Conservation (phyloP, 2,888 invertebrate species). For the Oxytorus armatus region DNA sequence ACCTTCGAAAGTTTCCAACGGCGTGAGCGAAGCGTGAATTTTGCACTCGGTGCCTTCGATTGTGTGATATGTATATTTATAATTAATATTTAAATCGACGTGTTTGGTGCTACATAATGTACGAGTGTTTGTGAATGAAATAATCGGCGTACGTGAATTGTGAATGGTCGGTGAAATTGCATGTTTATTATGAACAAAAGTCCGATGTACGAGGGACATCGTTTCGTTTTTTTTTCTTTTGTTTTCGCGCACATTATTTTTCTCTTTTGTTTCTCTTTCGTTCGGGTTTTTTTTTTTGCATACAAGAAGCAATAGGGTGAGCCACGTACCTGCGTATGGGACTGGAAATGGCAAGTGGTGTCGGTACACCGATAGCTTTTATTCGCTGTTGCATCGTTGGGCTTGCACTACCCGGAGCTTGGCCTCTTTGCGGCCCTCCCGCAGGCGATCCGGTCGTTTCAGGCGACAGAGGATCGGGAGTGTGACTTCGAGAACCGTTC, state of each 20-base stretch:
- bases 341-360: constrained; percentile 94
- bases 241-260: constrained; percentile 7
- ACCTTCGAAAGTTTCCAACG: constrained; percentile 29
- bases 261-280: neutral
- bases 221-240: constrained; percentile 18
- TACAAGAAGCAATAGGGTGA: constrained; percentile 29
- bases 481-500: constrained; percentile 88
- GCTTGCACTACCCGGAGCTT: constrained; percentile 87
- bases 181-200: constrained; percentile 52
- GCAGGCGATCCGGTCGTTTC: constrained; percentile 85
- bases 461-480: constrained; percentile 87
- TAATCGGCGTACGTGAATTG: constrained; percentile 63
- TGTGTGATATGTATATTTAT: neutral
- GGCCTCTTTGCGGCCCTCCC: constrained; percentile 75
- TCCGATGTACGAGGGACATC: constrained; percentile 52
- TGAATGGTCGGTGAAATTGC: constrained; percentile 33
- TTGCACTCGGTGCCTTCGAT: constrained; percentile 31
- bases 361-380: constrained; percentile 95
- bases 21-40: constrained; percentile 63
- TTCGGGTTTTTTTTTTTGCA: constrained; percentile 4
- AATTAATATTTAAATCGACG: constrained; percentile 36
- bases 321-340: constrained; percentile 92
- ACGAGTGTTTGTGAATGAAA: constrained; percentile 68
- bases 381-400: constrained; percentile 96
- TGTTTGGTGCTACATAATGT: constrained; percentile 57